These are phyloP conservation scores for Ctenoplectra terminalis DNA, from an alignment of 1,140 invertebrate species.

Conservation along the genomic window DNA sequence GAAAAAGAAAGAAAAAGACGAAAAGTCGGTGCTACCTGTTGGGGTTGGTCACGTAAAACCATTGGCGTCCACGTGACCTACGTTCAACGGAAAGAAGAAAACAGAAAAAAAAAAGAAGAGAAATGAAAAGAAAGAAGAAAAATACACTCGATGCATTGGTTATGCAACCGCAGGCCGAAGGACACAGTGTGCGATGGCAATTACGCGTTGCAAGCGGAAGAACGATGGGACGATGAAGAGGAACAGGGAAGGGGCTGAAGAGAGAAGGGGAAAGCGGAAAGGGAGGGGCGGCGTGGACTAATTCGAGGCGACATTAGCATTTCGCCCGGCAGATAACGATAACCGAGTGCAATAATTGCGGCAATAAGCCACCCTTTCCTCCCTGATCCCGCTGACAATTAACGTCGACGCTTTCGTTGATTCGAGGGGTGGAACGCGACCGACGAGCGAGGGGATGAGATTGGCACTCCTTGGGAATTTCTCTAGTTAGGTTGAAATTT, in stretches of 20 bases:
- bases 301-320: conserved; percentile 73
- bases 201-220: conserved; percentile 65
- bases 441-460: not conserved
- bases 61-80: conserved; percentile 20
- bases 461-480: not conserved
- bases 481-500: no score
- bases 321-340: conserved; percentile 63
- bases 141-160: conserved; percentile 54
- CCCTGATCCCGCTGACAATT: conserved; percentile 22
- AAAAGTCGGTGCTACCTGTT: conserved; percentile 34
- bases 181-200: conserved; percentile 63
- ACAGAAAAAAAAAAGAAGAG: no score
- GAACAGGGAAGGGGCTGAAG: not conserved
- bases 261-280: conserved; percentile 11
- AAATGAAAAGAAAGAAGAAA: not conserved
- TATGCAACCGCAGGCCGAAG: conserved; percentile 71
- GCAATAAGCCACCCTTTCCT: conserved; percentile 18
- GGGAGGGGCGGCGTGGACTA: conserved; percentile 63
- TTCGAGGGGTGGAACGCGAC: no score
- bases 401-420: not conserved
- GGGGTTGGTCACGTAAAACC: conserved; percentile 35
- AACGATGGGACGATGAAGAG: conserved; percentile 38
- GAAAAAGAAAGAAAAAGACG: not conserved
- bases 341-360: conserved; percentile 30
- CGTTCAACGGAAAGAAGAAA: no score